Base-by-base conservation (phyloP, 2,113 vertebrate species). In the Taxidea taxus region DNA sequence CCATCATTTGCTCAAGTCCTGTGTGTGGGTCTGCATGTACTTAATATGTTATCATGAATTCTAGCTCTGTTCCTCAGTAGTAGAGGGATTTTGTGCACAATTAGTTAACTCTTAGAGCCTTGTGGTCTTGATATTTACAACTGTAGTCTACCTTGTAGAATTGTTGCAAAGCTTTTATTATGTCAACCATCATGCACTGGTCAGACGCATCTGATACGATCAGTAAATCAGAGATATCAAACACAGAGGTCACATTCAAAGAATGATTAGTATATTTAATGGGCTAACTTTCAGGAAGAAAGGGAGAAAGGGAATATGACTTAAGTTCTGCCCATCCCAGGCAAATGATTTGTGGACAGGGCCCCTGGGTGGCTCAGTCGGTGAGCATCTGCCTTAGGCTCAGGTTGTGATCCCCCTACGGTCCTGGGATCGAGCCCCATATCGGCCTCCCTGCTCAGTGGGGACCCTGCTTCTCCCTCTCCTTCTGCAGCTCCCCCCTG, bases 121-220 rank as follows among this genome's bases (percentile, higher is more conserved):
- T 58, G 56, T 23, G 25, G 56, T 87, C 82, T 84, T 87, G 39
- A 80, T 91, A 37, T 87, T 91, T 20, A 87, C 94, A 94, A 90
- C 42, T 70, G 21, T 74, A 78, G 42, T 64, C 14, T 90, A 66
- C 60, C 12, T 95, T 54, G 47, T 4, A 70, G 44, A 94, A 64
- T 44, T 34, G 25, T 12, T 56, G 49, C 66, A 78, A 92, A 82
- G 34, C 94, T 42, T 44, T 29, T 74, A 86, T 18, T 68, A 92
- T 10, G 80, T 9, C 12, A 54, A 70, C 27, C 64, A 83, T 34
- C 44, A 85, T 47, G 20, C 7, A 68, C 39, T 88, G 34, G 31
- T 62, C 80, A 72, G 21, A 91, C 15, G 58, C 12, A 77, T 49
- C 37, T 29, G 42, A 39, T 3, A 37, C 7, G 12, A 96, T 60